Evolutionary conservation across 1,140 invertebrate genomes (phyloP).

Genomic region (Linepithema humile): DNA sequence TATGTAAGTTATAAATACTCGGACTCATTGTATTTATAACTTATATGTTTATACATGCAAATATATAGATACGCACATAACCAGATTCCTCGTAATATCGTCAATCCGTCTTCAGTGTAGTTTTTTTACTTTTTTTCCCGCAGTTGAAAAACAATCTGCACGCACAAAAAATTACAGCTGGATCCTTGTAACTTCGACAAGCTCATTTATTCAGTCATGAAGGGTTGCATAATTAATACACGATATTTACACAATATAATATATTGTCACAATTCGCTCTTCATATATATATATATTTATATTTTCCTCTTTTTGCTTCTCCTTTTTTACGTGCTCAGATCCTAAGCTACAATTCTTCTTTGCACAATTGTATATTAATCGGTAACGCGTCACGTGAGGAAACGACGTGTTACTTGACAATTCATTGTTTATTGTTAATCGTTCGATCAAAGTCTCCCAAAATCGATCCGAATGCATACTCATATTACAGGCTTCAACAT

Average conservation of each 20-base stretch:
- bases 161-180: neutral
- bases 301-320: constrained; percentile 37
- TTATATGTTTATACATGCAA: constrained; percentile 73
- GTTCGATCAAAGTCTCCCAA: neutral
- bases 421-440: neutral
- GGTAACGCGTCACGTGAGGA: constrained; percentile 3
- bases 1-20: constrained; percentile 68
- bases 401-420: constrained; percentile 17
- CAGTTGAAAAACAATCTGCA: neutral
- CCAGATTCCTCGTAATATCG: neutral
- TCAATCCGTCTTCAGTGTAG: neutral
- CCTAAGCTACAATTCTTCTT: constrained; percentile 70
- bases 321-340: constrained; percentile 60
- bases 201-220: neutral
- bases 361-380: constrained; percentile 13
- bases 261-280: constrained; percentile 77
- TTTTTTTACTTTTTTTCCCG: neutral
- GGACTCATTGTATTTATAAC: constrained; percentile 69
- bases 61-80: constrained; percentile 69
- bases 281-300: constrained; percentile 46
- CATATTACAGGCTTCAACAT: constrained; percentile 28
- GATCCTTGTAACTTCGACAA: neutral
- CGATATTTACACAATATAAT: constrained; percentile 70
- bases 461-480: constrained; percentile 26
- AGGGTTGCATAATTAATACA: constrained; percentile 25